Percentiles rank a stretch among this genome's conserved stretches.
Conservation (phyloP, 1,140 invertebrate species). For the Formica exsecta region DNA sequence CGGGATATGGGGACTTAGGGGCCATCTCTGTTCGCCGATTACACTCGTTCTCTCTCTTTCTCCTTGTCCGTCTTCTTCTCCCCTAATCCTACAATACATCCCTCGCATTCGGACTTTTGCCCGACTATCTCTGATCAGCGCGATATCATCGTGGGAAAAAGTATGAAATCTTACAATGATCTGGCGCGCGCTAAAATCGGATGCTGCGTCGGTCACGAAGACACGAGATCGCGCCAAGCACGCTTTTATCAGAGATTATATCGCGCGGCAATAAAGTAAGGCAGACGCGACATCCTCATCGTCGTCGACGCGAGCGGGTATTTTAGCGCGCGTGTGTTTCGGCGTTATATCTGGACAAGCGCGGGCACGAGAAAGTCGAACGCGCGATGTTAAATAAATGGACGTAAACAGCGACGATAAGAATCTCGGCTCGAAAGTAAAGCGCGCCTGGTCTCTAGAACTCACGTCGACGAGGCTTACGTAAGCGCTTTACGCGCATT, state of each 20-base stretch:
- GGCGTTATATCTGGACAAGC: background rate
- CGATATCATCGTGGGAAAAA: background rate
- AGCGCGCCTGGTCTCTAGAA: background rate
- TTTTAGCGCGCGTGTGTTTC: background rate
- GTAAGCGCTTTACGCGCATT: conserved; percentile 47
- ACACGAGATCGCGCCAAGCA: conserved; percentile 1
- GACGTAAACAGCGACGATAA: conserved; percentile 45
- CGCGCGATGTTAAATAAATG: conserved; percentile 47
- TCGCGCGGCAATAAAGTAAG: conserved; percentile 49
- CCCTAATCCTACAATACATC: background rate
- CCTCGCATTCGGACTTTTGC: conserved; percentile 2
- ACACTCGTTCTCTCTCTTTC: conserved; percentile 72
- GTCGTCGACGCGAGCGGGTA: conserved; percentile 23
- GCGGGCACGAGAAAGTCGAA: conserved; percentile 36
- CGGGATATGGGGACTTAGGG: conserved; percentile 78
- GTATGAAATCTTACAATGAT: conserved; percentile 2
- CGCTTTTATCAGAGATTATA: conserved; percentile 41
- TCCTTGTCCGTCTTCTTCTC: background rate
- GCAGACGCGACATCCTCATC: conserved; percentile 13
- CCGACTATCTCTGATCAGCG: background rate
- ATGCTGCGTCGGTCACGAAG: background rate
- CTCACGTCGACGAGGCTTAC: conserved; percentile 28
- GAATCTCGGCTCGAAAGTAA: conserved; percentile 29
- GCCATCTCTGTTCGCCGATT: conserved; percentile 80
- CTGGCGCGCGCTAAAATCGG: conserved; percentile 25